Evolutionary conservation across 2,113 vertebrate species (phyloP).

Genomic region (Colossoma macropomum): DNA sequence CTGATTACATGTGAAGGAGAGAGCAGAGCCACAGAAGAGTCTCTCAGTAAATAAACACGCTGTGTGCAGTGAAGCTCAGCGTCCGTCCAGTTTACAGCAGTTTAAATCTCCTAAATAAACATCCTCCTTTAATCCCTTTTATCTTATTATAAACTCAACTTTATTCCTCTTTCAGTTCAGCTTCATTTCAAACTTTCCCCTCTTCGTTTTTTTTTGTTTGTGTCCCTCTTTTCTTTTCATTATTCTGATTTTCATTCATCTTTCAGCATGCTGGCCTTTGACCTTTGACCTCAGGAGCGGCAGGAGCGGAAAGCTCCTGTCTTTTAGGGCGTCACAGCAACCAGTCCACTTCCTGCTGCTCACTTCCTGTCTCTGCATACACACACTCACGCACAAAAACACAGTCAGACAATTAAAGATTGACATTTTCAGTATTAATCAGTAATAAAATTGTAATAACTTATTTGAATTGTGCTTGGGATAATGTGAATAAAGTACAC

Average conservation of each 20-base stretch:
- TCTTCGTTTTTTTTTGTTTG: too few species aligned
- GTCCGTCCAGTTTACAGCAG: too few species aligned
- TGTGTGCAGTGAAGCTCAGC: too few species aligned
- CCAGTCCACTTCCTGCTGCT: conserved; percentile 23
- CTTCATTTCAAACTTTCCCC: too few species aligned
- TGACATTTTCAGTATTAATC: too few species aligned
- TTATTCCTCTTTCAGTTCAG: too few species aligned
- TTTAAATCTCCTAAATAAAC: too few species aligned
- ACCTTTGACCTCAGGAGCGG: background rate
- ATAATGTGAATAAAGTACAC: too few species aligned
- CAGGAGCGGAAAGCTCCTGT: background rate
- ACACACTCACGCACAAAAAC: conserved; percentile 34
- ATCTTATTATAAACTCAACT: too few species aligned
- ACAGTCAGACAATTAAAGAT: conserved; percentile 1
- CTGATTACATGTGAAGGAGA: conserved; percentile 47
- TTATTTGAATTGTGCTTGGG: too few species aligned
- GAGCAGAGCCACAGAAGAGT: conserved; percentile 44
- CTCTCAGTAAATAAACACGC: conserved; percentile 35
- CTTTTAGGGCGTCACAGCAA: conserved; percentile 19
- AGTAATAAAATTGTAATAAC: too few species aligned
- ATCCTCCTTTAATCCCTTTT: too few species aligned
- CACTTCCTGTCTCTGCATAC: conserved; percentile 14
- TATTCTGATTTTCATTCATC: conserved; percentile 45
- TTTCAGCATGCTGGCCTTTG: conserved; percentile 12
- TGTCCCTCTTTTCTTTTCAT: background rate